Evolutionary conservation across 2,888 invertebrate species (phyloP).

Genomic region (Sinhomidia bicolor): DNA sequence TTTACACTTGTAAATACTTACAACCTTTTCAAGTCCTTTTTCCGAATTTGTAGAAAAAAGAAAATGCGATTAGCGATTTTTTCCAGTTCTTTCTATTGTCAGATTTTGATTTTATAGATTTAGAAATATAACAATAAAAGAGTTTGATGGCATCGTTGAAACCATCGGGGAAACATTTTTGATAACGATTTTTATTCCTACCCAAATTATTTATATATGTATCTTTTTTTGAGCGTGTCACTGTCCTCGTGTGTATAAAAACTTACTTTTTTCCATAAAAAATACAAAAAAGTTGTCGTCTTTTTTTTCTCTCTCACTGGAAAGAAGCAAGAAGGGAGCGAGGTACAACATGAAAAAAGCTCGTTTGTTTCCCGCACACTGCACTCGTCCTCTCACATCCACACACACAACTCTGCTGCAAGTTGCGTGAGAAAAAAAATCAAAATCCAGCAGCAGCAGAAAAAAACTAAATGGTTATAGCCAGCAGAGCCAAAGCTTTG

Average conservation of each 20-base stretch:
- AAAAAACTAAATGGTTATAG: too few species aligned
- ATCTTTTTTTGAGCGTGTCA: slow-evolving; percentile 61
- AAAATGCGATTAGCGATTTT: too few species aligned
- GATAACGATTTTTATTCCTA: neutral
- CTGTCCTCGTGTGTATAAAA: slow-evolving; percentile 62
- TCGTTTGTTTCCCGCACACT: slow-evolving; percentile 47
- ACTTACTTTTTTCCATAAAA: neutral
- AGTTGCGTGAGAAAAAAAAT: slow-evolving; percentile 64
- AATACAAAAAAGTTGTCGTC: slow-evolving; percentile 22
- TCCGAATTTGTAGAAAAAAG: neutral
- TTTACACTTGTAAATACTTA: neutral
- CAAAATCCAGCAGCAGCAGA: slow-evolving; percentile 14
- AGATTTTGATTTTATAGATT: slow-evolving; percentile 14
- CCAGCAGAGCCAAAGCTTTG: neutral
- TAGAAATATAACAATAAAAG: too few species aligned
- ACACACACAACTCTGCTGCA: neutral
- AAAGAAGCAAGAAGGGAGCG: slow-evolving; percentile 28
- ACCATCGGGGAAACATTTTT: neutral
- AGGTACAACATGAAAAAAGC: slow-evolving; percentile 47
- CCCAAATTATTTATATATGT: too few species aligned
- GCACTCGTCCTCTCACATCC: too few species aligned
- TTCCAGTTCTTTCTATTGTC: neutral
- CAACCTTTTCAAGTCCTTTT: too few species aligned
- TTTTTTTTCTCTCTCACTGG: slow-evolving; percentile 44
- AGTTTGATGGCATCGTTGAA: neutral